A percentile compares a stretch with the other conserved stretches of the same genome.
These are phyloP conservation scores for Pandion haliaetus DNA, from an alignment of 2,113 vertebrate species.

Conservation along the genomic window DNA sequence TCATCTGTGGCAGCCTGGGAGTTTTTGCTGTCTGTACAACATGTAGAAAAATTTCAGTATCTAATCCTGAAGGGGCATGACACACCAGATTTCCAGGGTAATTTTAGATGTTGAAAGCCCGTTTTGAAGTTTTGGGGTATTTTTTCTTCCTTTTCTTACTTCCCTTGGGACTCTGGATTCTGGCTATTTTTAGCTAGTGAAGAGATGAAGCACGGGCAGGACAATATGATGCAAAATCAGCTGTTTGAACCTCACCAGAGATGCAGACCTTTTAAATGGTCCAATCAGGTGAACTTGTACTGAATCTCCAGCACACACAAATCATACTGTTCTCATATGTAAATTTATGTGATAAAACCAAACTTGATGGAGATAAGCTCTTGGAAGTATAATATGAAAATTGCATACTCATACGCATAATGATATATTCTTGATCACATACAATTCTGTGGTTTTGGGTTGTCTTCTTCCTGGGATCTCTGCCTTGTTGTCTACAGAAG, in stretches of 20 bases:
- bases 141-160: neutral
- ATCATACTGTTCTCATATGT: rapidly evolving
- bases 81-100: neutral
- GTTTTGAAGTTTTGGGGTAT: neutral
- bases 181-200: neutral
- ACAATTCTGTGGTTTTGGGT: neutral
- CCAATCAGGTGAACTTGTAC: neutral
- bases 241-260: neutral
- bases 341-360: neutral
- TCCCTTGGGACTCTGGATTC: neutral
- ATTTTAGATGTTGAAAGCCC: neutral
- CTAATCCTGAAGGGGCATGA: neutral
- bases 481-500: neutral
- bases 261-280: neutral
- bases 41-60: neutral
- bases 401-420: neutral
- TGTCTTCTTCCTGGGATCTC: neutral
- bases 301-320: neutral
- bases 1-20: rapidly evolving
- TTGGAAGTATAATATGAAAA: neutral
- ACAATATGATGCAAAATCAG: neutral
- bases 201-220: neutral
- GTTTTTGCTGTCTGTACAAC: neutral
- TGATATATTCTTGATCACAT: neutral
- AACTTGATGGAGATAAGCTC: neutral